Percentiles rank a stretch among this genome's conserved stretches.
phyloP scores from a whole-genome alignment of 2,888 invertebrate species.

The Cataglyphis albicans region DNA sequence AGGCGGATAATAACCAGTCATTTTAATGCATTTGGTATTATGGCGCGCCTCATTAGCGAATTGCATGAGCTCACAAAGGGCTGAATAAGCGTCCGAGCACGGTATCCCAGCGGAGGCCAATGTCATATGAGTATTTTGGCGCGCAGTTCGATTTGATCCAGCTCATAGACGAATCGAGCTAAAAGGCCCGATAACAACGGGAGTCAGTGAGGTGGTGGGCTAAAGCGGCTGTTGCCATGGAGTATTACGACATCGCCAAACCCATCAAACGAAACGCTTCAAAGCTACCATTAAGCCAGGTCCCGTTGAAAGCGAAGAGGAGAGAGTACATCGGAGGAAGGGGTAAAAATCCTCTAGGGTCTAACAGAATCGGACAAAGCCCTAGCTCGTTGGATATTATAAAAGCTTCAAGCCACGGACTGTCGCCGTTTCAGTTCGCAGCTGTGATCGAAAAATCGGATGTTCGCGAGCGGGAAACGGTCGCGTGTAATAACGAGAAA shows the following conservation, averaged over 20 bases:
- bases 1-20: conserved; percentile 51
- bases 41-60: conserved; percentile 80
- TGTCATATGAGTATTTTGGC: conserved; percentile 64
- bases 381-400: conserved; percentile 61
- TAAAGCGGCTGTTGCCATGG: conserved; percentile 67
- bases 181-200: conserved; percentile 33
- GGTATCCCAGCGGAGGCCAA: conserved; percentile 9
- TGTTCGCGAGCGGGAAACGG: conserved; percentile 48
- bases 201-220: conserved; percentile 58
- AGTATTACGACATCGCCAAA: conserved; percentile 79
- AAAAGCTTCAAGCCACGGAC: conserved; percentile 64
- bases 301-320: conserved; percentile 30
- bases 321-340: background rate
- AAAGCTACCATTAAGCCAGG: conserved; percentile 76
- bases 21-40: conserved; percentile 69
- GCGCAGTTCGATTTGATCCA: conserved; percentile 31
- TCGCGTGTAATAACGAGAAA: conserved; percentile 63
- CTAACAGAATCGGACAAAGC: conserved; percentile 67
- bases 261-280: conserved; percentile 80
- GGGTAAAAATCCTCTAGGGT: conserved; percentile 61
- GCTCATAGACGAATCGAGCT: conserved; percentile 37
- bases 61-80: conserved; percentile 80
- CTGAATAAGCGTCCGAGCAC: conserved; percentile 17
- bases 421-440: conserved; percentile 31
- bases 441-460: conserved; percentile 67